These are phyloP conservation scores for Phacellophora camtschatica DNA, from an alignment of 30 jellyfish, hydroid and myxozoan species.

Conservation along the genomic window DNA sequence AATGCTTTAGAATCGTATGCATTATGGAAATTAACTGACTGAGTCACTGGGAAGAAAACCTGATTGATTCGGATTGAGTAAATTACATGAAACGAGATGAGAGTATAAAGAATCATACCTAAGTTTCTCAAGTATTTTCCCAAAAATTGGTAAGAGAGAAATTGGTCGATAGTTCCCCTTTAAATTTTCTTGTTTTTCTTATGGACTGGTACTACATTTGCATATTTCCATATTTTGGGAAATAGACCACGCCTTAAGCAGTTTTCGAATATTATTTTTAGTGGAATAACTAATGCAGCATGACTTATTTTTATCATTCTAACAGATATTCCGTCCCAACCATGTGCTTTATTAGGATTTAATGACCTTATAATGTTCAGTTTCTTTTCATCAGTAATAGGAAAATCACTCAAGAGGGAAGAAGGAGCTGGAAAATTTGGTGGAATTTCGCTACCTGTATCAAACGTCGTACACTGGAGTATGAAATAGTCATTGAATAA, in stretches of 20 bases:
- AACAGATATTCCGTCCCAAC: constrained; percentile 45
- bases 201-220: too few species aligned
- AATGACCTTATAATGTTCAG: constrained; percentile 19
- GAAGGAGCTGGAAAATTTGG: neutral
- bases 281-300: too few species aligned
- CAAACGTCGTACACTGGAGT: too few species aligned
- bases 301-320: constrained; percentile 35
- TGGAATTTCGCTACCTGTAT: constrained; percentile 2
- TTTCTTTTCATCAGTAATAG: constrained; percentile 12
- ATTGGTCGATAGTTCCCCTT: too few species aligned
- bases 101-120: constrained; percentile 26
- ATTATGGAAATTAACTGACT: too few species aligned
- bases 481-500: neutral
- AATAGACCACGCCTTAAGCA: constrained; percentile 19
- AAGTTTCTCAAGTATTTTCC: constrained; percentile 42
- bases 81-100: constrained; percentile 39
- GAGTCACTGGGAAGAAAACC: too few species aligned
- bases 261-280: constrained; percentile 7
- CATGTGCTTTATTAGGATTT: constrained; percentile 64
- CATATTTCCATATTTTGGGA: too few species aligned
- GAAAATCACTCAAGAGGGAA: neutral
- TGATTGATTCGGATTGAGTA: too few species aligned
- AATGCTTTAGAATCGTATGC: constrained; percentile 13
- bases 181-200: too few species aligned
- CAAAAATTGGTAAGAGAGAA: too few species aligned